Evolutionary conservation across 2,797 vertebrate genomes (phyloP), one percentile per base, ranked within the genome.

Genomic region (Urosaurus nigricauda): DNA sequence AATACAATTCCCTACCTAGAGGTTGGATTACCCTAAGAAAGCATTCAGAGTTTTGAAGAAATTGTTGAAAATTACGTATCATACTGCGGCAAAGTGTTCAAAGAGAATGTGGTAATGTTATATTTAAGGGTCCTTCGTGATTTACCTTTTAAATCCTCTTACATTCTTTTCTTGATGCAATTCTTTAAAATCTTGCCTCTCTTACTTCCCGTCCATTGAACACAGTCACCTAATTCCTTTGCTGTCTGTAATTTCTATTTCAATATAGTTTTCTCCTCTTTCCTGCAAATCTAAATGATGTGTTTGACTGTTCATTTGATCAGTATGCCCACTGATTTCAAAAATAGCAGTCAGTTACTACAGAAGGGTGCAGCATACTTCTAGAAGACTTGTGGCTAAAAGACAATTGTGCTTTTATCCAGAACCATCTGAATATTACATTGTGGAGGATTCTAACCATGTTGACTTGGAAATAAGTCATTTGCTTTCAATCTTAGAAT

Each of bases 261-360:
- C 51, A 21, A 51, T 7, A 79, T 51, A 21, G 32, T 86, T n/a
- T 78, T 13, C 35, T 51, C 60, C 63, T 47, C 5, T 65, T 65
- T 63, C 75, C 12, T 75, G 63, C 37, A 83, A 68, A 26, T 43
- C 63, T n/a, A 79, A 60, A 43, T 14, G 11, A 68, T 32, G 11
- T 68, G 11, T 68, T 68, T 68, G 47, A 60, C 14, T 43, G 26
- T 75, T 85, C 58, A 47, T 65, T 26, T 37, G n/a, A 74, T 26
- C 47, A 84, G 53, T 84, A 84, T 37, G 35, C 70, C 32, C 83
- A 73, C 7, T 58, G n/a, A 84, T 73, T 43, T 84, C 14, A 14
- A 51, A 79, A 32, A 79, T 53, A 79, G 16, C 26, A 51, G 2
- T 47, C 40, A 43, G 32, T 75, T 32, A 68, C 65, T 68, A 75